Percentiles rank a stretch among this genome's conserved stretches.
Evolutionary conservation across 2,797 vertebrate species (phyloP).

Genomic region (Enteromius argenteus): DNA sequence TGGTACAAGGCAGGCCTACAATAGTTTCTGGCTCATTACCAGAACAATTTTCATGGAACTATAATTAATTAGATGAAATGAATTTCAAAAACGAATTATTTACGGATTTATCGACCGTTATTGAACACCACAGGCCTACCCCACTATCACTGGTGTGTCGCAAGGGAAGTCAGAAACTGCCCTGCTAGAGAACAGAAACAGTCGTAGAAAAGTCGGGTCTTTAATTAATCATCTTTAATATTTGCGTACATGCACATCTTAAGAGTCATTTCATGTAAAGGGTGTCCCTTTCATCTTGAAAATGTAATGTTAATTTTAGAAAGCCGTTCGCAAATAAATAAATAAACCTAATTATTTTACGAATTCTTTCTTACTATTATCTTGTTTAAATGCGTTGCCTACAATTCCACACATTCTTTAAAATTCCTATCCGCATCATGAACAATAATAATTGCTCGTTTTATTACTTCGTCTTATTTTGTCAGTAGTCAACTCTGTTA

Average conservation of each 20-base stretch:
- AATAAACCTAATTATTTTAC: neutral
- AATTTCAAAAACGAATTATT: slow-evolving; percentile 85
- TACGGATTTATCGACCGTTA: slow-evolving; percentile 81
- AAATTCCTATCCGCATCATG: neutral
- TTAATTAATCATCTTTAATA: neutral
- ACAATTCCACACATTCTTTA: neutral
- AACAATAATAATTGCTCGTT: neutral
- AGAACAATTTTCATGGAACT: slow-evolving; percentile 61
- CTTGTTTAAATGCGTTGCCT: neutral
- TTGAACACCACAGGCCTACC: slow-evolving; percentile 77
- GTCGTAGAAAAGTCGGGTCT: neutral
- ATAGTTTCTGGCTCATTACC: slow-evolving; percentile 42
- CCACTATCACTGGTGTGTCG: slow-evolving; percentile 75
- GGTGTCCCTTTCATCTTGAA: neutral
- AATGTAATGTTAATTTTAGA: neutral
- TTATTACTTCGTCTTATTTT: neutral
- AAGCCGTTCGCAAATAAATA: neutral
- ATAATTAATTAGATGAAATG: slow-evolving; percentile 81
- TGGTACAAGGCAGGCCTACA: slow-evolving; percentile 17
- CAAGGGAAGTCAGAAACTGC: slow-evolving; percentile 76
- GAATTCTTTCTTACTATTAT: neutral
- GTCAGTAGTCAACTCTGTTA: neutral
- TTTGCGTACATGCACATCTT: neutral
- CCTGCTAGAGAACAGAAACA: slow-evolving; percentile 62
- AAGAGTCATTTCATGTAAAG: neutral